These are phyloP conservation scores for Pangasius krempfi DNA, from an alignment of 2,797 vertebrate genomes.

Conservation along the genomic window DNA sequence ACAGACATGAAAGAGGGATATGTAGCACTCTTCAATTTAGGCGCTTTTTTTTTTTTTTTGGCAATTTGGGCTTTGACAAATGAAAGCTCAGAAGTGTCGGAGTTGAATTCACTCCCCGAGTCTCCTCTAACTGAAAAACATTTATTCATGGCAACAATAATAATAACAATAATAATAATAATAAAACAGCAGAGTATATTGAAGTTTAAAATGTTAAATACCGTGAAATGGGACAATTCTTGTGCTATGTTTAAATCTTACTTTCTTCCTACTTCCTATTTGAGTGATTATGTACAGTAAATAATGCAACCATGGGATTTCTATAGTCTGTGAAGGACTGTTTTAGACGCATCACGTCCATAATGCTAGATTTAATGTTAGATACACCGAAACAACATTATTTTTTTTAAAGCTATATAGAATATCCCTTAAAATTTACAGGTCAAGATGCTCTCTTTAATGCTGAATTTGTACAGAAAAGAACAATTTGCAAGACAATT, in stretches of 20 bases:
- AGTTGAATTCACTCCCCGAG: neutral
- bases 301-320: neutral
- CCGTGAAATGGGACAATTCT: neutral
- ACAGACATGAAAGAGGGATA: conserved; percentile 48
- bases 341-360: neutral
- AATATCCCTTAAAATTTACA: neutral
- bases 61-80: neutral
- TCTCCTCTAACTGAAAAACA: neutral
- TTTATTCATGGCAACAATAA: neutral
- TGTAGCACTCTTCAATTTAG: conserved; percentile 47
- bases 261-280: neutral
- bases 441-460: neutral
- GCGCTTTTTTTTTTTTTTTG: no score
- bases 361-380: neutral
- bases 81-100: neutral
- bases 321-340: neutral
- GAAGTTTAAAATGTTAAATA: neutral
- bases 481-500: neutral
- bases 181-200: neutral
- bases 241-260: neutral
- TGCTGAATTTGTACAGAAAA: neutral
- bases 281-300: neutral
- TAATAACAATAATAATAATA: neutral
- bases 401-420: neutral
- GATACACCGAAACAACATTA: neutral